Conservation (phyloP, 2,797 vertebrate genomes). For the Lophotriccus pileatus region DNA sequence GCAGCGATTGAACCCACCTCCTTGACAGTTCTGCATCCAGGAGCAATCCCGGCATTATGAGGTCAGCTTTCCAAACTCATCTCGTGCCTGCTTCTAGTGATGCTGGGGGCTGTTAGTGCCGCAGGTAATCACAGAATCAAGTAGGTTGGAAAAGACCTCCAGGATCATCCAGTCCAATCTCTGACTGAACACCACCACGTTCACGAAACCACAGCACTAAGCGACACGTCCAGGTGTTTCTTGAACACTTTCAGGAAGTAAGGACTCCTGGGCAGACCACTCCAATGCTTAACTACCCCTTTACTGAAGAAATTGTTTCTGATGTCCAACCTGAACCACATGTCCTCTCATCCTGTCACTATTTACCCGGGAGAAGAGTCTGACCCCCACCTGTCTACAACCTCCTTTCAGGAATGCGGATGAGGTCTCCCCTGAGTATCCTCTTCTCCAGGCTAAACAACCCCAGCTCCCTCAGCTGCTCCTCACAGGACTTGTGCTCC, state of each 20-base stretch:
- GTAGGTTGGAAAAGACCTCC: background rate
- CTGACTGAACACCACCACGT: too few relatives aligned
- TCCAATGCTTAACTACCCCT: too few relatives aligned
- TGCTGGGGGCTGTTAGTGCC: too few relatives aligned
- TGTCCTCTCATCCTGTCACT: fast-evolving
- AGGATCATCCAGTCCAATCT: background rate
- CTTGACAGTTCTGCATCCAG: too few relatives aligned
- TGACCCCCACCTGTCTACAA: fast-evolving
- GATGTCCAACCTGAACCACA: fast-evolving
- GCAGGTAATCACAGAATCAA: background rate
- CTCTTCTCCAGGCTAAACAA: background rate
- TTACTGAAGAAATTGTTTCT: background rate
- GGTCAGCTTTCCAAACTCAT: background rate
- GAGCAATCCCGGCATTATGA: too few relatives aligned
- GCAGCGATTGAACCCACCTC: fast-evolving
- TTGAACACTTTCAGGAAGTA: background rate
- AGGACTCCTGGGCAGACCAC: too few relatives aligned
- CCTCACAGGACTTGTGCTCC: background rate
- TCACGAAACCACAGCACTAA: background rate
- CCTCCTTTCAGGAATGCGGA: too few relatives aligned
- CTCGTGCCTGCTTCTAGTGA: background rate
- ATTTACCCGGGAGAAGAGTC: too few relatives aligned
- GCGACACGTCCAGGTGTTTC: background rate
- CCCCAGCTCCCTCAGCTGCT: background rate
- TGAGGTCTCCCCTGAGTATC: background rate